Conservation (phyloP, 1,140 invertebrate genomes). For the Batillaria attramentaria region DNA sequence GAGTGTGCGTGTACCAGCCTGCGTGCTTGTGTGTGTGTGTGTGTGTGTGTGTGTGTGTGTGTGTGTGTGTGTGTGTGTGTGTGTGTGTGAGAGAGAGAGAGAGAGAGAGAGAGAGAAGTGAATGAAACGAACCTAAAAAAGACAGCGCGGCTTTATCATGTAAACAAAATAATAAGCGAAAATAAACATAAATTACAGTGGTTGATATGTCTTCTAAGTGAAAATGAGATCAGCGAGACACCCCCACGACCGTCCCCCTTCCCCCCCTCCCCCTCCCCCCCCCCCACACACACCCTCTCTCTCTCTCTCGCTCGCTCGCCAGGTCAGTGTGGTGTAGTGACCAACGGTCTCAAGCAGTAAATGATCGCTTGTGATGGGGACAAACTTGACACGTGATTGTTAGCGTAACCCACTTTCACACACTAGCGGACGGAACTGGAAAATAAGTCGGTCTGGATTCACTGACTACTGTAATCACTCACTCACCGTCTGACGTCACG, state of each 20-base stretch:
- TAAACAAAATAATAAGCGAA: background rate
- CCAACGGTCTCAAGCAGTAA: too few relatives aligned
- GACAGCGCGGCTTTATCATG: background rate
- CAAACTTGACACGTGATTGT: background rate
- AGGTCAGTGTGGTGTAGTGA: background rate
- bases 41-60: too few relatives aligned
- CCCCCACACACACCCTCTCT: background rate
- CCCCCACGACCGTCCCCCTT: background rate
- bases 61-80: too few relatives aligned
- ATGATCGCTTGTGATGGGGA: background rate
- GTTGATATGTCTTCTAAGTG: background rate
- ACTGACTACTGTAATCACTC: too few relatives aligned
- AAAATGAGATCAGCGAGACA: background rate
- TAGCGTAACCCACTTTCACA: background rate
- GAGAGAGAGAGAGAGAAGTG: constrained; percentile 26
- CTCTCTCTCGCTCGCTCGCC: background rate
- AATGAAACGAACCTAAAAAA: background rate
- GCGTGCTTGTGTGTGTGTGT: too few relatives aligned
- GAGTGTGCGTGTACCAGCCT: too few relatives aligned
- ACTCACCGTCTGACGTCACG: too few relatives aligned
- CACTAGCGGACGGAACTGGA: background rate
- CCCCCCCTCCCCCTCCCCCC: background rate
- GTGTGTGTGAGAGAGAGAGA: constrained; percentile 12
- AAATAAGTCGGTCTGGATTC: background rate
- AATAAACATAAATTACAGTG: background rate